A percentile compares a stretch with the other conserved stretches of the same genome.
Conservation (phyloP, 1,140 invertebrate genomes). For the Agraylea sexmaculata region DNA sequence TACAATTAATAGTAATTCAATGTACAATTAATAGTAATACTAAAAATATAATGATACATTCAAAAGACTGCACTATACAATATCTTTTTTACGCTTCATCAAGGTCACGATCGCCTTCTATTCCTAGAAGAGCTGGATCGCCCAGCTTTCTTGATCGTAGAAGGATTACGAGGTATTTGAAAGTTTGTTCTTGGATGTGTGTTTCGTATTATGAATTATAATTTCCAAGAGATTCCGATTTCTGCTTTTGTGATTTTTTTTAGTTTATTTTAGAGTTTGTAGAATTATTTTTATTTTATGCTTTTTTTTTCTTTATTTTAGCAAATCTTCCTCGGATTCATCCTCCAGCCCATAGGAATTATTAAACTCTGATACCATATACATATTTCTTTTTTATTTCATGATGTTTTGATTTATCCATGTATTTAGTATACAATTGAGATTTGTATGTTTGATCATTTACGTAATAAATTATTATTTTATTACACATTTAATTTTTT, state of each 20-base stretch:
- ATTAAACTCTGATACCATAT: too few species aligned
- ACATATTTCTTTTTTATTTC: too few species aligned
- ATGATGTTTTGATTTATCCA: too few species aligned
- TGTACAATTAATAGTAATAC: conserved; percentile 15
- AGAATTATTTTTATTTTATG: conserved; percentile 10
- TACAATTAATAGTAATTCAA: neutral
- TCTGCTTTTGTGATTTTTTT: conserved; percentile 8
- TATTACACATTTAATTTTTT: too few species aligned
- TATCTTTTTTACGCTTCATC: too few species aligned
- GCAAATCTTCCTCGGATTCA: too few species aligned
- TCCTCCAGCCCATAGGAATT: too few species aligned
- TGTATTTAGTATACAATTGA: too few species aligned
- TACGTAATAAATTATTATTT: too few species aligned
- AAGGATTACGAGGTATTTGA: conserved; percentile 77
- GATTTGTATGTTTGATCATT: too few species aligned
- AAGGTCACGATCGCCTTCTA: conserved; percentile 69
- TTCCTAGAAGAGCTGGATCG: conserved; percentile 75
- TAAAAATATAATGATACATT: neutral
- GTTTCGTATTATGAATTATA: conserved; percentile 3
- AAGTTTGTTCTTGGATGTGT: neutral
- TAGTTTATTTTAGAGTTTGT: conserved; percentile 5
- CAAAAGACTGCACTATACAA: too few species aligned
- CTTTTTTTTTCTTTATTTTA: conserved; percentile 1
- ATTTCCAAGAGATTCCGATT: conserved; percentile 1
- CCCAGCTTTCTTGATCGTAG: conserved; percentile 82